phyloP scores from a whole-genome alignment of 2,113 vertebrate genomes.

The Amphiprion ocellaris region DNA sequence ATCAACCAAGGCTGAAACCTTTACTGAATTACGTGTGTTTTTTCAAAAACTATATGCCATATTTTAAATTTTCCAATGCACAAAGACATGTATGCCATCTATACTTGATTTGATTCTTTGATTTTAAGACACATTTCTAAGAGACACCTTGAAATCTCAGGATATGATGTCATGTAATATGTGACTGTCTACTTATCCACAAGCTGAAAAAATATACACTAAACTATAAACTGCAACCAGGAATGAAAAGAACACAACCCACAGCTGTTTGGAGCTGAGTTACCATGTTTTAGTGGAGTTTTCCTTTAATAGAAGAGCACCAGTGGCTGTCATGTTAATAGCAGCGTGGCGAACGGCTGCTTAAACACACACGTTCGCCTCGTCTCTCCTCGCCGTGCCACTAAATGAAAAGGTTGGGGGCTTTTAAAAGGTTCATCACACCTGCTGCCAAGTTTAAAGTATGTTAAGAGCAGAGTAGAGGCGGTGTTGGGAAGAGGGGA shows the following conservation, averaged over 20 bases:
- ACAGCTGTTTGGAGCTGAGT: constrained; percentile 65
- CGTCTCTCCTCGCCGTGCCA: constrained; percentile 29
- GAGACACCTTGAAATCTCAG: constrained; percentile 2
- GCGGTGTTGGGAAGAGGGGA: neutral
- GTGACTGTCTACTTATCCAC: neutral
- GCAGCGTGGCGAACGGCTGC: constrained; percentile 21
- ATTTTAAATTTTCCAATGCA: too few relatives aligned
- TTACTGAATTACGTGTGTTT: too few relatives aligned
- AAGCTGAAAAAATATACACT: constrained; percentile 14
- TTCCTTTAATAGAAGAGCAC: constrained; percentile 54
- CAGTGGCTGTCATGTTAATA: constrained; percentile 50
- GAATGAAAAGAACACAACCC: constrained; percentile 31
- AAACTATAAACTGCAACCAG: constrained; percentile 21
- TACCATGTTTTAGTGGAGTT: constrained; percentile 46
- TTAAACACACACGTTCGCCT: constrained; percentile 40
- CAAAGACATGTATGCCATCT: too few relatives aligned
- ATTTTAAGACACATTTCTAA: neutral
- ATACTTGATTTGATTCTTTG: too few relatives aligned
- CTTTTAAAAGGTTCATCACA: constrained; percentile 64
- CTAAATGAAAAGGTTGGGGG: constrained; percentile 69
- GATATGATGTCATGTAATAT: constrained; percentile 7
- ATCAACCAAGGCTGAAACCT: too few relatives aligned
- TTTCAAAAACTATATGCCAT: too few relatives aligned
- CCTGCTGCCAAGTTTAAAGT: constrained; percentile 53
- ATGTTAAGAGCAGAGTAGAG: constrained; percentile 47